These are phyloP conservation scores for Exocentrus adspersus DNA, from an alignment of 2,888 invertebrate genomes.

Conservation along the genomic window DNA sequence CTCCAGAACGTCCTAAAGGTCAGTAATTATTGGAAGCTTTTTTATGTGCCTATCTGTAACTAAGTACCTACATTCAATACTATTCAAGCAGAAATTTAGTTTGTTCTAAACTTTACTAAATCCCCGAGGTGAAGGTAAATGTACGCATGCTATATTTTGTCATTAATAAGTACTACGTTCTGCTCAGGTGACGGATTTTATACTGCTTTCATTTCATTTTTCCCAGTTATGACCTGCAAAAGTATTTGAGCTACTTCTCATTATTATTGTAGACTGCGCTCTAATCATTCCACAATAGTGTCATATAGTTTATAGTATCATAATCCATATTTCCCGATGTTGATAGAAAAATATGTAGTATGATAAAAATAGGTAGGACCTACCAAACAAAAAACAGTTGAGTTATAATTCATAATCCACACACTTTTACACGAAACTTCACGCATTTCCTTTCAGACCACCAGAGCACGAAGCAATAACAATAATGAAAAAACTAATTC, in stretches of 20 bases:
- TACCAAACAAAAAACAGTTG: no score
- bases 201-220: no score
- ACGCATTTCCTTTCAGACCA: slow-evolving; percentile 34
- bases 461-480: slow-evolving; percentile 31
- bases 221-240: background rate
- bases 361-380: no score
- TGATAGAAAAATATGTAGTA: no score
- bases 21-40: slow-evolving; percentile 33
- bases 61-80: no score
- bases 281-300: no score
- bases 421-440: slow-evolving; percentile 20
- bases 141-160: slow-evolving; percentile 31
- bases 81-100: slow-evolving; percentile 1
- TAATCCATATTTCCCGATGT: no score
- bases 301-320: no score
- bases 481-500: slow-evolving; percentile 24
- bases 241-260: background rate
- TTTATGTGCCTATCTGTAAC: background rate
- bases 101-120: slow-evolving; percentile 33
- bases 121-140: slow-evolving; percentile 37
- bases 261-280: no score
- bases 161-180: background rate
- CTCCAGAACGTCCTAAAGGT: slow-evolving; percentile 86
- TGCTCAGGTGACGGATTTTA: slow-evolving; percentile 19
- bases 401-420: background rate